Conservation (phyloP, 2,888 invertebrate species). For the Pomacea canaliculata region DNA sequence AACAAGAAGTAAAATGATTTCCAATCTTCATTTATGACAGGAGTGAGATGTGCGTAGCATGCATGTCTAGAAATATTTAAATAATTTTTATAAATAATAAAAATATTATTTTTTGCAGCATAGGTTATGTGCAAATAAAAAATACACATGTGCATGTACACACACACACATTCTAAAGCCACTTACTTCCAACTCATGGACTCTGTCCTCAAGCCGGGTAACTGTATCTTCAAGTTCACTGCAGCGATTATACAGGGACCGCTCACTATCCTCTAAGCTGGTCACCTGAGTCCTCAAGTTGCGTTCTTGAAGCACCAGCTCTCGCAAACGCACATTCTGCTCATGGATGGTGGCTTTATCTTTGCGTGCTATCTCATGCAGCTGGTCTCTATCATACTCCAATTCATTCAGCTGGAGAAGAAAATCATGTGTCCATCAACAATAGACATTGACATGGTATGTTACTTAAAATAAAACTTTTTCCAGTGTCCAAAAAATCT, state of each 20-base stretch:
- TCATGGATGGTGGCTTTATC: slow-evolving; percentile 66
- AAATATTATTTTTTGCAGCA: no score
- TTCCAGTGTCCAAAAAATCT: no score
- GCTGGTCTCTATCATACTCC: slow-evolving; percentile 62
- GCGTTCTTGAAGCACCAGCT: slow-evolving; percentile 57
- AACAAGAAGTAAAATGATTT: no score
- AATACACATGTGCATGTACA: no score
- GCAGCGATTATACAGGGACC: slow-evolving; percentile 49
- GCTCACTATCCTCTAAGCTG: slow-evolving; percentile 52
- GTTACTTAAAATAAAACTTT: no score
- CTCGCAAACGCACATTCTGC: slow-evolving; percentile 59
- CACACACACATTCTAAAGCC: no score
- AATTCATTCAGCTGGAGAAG: slow-evolving; percentile 57
- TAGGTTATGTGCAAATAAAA: no score
- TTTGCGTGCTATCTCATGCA: slow-evolving; percentile 62
- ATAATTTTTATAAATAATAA: no score
- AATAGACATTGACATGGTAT: not conserved
- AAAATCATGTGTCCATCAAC: not conserved
- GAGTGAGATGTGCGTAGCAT: no score
- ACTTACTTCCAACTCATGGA: slow-evolving; percentile 45
- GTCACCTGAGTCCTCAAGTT: slow-evolving; percentile 58
- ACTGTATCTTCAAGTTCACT: slow-evolving; percentile 54
- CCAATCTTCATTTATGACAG: no score
- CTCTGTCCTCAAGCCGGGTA: slow-evolving; percentile 51
- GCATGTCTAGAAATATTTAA: no score